Evolutionary conservation across 1,140 invertebrate species (phyloP), one percentile per base, ranked within the genome.

Genomic region (Drosophila lacertosa): DNA sequence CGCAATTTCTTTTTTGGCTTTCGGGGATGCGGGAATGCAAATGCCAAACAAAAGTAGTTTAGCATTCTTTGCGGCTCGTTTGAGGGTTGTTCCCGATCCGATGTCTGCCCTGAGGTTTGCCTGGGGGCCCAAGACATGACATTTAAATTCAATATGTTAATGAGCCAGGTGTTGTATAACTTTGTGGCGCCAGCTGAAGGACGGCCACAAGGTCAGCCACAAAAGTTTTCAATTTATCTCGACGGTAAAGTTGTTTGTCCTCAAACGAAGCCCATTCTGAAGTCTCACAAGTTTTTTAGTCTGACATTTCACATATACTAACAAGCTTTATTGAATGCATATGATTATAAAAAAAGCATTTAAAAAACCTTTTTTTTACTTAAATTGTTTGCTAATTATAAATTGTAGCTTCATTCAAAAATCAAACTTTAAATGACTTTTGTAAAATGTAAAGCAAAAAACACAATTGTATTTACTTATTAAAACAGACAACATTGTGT

Each of bases 131-230:
- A 40, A 22, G 35, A 74, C 70, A 74, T 78, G 79, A 74, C 79
- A 82, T 82, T 82, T 75, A 78, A 82, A 82, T 82, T 82, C 79
- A 82, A 82, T 82, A 82, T 82, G 79, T 82, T 82, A 82, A 82
- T 82, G 79, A 83, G 79, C 20, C 24, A 82, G 78, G 78, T 74
- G 68, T 33, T 73, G 57, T 64, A 50, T 39, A 54, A 35, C 60
- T 40, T 71, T 58, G 35, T 24, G 64, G 15, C 26, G 26, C 55
- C 39, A 60, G 33, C 42, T 58, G 53, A 62, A 67, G 68, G 68
- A 68, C 55, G 33, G 33, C n/a, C 42, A 22, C 74, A 79, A 79
- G 77, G 77, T 79, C 77, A 79, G 75, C 42, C 50, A 32, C 20
- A 51, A 58, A 77, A 42, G 37, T 39, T 60, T 32, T 18, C 11